A percentile compares a stretch with the other conserved stretches of the same genome.
Conservation (phyloP, 1,140 invertebrate species). For the Saccostrea glomerata region DNA sequence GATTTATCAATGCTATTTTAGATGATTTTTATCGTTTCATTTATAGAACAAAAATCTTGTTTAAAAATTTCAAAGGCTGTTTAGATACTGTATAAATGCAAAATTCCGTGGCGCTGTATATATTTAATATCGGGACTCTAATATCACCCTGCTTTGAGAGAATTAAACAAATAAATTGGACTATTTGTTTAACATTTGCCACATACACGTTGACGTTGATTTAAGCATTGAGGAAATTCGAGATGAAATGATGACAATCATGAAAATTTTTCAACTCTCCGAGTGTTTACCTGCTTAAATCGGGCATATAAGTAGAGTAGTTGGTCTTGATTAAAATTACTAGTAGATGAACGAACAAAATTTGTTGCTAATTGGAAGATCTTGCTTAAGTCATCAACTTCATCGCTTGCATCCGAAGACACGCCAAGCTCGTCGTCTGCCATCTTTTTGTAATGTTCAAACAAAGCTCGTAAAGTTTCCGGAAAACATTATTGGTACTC, state of each 20-base stretch:
- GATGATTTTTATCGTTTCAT: no score
- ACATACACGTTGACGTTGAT: background rate
- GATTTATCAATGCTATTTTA: no score
- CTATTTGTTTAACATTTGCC: no score
- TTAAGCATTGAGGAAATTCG: background rate
- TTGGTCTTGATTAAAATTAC: slow-evolving; percentile 2
- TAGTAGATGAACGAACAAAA: background rate
- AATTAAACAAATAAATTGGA: no score
- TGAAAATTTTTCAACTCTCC: no score
- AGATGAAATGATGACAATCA: background rate
- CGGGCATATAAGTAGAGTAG: background rate
- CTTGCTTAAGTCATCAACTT: background rate
- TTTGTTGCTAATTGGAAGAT: background rate
- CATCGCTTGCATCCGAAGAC: background rate
- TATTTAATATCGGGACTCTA: no score
- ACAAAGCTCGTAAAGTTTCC: background rate
- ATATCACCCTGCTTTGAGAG: no score
- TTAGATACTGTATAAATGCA: no score
- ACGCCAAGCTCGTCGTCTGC: slow-evolving; percentile 8
- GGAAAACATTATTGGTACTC: background rate
- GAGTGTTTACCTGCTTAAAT: background rate
- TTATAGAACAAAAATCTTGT: no score
- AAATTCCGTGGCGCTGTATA: no score
- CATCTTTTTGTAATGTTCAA: background rate
- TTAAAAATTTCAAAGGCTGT: no score